Conservation (phyloP, 2,113 vertebrate species). For the Oreochromis spilurus region DNA sequence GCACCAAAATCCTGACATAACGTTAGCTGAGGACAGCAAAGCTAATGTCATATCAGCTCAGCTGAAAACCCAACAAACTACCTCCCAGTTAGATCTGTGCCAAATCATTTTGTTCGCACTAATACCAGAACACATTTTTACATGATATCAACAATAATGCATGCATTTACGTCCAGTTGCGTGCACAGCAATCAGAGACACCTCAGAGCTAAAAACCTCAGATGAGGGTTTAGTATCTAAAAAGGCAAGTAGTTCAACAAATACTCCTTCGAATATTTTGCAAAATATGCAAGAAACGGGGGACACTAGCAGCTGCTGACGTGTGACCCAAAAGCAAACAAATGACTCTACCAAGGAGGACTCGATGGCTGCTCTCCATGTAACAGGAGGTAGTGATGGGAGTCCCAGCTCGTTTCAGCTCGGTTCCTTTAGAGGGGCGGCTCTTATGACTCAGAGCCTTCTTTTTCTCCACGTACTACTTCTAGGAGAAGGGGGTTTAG, state of each 20-base stretch:
- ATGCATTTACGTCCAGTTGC: neutral
- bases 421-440: neutral
- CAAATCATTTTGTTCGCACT: neutral
- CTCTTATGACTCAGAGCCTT: neutral
- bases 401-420: neutral
- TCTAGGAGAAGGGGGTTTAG: neutral
- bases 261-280: neutral
- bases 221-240: neutral
- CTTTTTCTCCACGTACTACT: no score
- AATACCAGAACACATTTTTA: neutral
- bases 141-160: neutral
- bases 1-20: no score
- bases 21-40: no score
- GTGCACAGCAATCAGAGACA: neutral
- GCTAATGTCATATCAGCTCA: no score
- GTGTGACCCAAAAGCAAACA: neutral
- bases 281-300: neutral
- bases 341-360: neutral
- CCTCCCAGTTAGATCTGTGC: no score
- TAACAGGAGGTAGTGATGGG: neutral
- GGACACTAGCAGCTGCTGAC: neutral
- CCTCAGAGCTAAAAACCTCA: neutral
- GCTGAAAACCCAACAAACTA: no score
- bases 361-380: neutral
- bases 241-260: neutral